Percentiles rank a stretch among this genome's conserved stretches.
Evolutionary conservation across 2,113 vertebrate genomes (phyloP).

Genomic region (Chloroceryle aenea): DNA sequence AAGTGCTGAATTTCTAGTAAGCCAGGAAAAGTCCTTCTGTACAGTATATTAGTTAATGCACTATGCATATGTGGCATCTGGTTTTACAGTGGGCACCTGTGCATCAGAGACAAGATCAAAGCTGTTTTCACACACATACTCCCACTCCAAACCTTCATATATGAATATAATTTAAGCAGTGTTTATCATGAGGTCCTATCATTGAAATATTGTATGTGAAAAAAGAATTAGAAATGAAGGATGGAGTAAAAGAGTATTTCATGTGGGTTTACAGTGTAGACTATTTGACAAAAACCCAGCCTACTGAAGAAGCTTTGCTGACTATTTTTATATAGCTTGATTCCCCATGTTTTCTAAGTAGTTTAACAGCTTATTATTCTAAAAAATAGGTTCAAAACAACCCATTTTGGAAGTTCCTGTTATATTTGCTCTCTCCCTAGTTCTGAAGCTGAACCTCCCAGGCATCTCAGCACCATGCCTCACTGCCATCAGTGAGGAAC

Average conservation of each 20-base stretch:
- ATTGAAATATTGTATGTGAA: background rate
- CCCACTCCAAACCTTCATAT: background rate
- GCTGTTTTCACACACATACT: background rate
- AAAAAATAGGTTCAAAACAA: background rate
- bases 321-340: background rate
- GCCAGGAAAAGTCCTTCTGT: background rate
- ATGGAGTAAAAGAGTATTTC: background rate
- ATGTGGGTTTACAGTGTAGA: background rate
- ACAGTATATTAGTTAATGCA: background rate
- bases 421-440: background rate
- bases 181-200: background rate
- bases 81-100: background rate
- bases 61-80: background rate
- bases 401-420: background rate
- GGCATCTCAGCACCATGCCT: background rate
- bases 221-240: background rate
- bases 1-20: conserved; percentile 11
- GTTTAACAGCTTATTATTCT: background rate
- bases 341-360: background rate
- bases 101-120: background rate
- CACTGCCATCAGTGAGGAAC: background rate
- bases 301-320: background rate
- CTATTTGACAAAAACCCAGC: background rate
- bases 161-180: background rate
- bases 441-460: background rate